Evolutionary conservation across 2,888 invertebrate genomes (phyloP).

Genomic region (Gonocerus acuteangulatus): DNA sequence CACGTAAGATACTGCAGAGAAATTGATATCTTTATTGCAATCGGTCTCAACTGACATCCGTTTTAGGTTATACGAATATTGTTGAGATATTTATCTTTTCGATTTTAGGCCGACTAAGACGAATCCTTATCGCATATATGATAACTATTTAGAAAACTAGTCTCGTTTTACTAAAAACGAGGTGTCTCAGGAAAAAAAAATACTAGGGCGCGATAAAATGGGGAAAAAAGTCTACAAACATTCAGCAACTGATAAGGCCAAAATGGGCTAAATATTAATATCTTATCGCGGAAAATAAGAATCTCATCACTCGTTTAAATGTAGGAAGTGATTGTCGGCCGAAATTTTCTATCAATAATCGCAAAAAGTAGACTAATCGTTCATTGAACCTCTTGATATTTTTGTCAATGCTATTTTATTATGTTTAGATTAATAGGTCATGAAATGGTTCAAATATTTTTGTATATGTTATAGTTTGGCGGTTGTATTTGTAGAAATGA

Average conservation of each 20-base stretch:
- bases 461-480: too few species aligned
- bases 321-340: slow-evolving; percentile 2
- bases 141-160: not conserved
- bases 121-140: not conserved
- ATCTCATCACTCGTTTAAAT: slow-evolving; percentile 1
- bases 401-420: not conserved
- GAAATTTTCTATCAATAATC: not conserved
- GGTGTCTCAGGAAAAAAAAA: not conserved
- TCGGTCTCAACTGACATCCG: too few species aligned
- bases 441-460: too few species aligned
- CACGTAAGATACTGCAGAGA: too few species aligned
- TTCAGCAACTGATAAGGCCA: slow-evolving; percentile 3
- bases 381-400: not conserved
- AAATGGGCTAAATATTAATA: slow-evolving; percentile 16
- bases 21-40: too few species aligned
- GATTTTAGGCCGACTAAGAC: too few species aligned
- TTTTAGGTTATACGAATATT: too few species aligned
- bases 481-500: too few species aligned
- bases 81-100: too few species aligned
- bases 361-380: not conserved
- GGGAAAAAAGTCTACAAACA: slow-evolving; percentile 15
- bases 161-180: not conserved
- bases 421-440: too few species aligned
- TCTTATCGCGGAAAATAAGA: slow-evolving; percentile 18
- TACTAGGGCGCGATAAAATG: not conserved